Conservation (phyloP, 2,113 vertebrate species). For the Cricetomys ansorgei region DNA sequence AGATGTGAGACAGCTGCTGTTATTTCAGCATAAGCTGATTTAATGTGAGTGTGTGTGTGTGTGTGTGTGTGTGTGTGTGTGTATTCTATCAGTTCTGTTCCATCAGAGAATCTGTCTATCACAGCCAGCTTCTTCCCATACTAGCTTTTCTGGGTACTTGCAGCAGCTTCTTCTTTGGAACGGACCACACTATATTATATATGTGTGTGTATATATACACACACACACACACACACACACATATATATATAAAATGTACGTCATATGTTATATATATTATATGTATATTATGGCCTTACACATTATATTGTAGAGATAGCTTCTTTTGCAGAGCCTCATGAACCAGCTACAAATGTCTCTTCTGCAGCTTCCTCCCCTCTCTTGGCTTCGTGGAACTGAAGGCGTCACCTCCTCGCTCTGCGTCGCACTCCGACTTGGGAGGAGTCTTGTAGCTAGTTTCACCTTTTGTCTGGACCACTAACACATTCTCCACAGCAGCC, state of each 20-base stretch:
- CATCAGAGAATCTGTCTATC: background rate
- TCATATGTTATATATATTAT: no score
- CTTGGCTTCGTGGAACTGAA: background rate
- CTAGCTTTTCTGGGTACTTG: no score
- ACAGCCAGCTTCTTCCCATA: background rate
- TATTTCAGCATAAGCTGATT: background rate
- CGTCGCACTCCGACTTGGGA: background rate
- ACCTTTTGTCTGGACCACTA: background rate
- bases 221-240: no score
- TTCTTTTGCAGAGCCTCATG: background rate
- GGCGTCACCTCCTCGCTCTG: background rate
- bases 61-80: background rate
- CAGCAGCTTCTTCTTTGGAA: background rate
- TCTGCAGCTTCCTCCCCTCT: background rate
- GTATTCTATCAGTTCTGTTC: background rate
- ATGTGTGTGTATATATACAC: no score
- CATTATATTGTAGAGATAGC: background rate
- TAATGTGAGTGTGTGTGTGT: no score
- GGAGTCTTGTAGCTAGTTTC: background rate
- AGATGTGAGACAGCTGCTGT: background rate
- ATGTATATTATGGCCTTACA: no score
- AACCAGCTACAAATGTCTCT: background rate
- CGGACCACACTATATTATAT: background rate
- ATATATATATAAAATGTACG: no score
- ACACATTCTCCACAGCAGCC: background rate